Percentiles rank a stretch among this genome's conserved stretches.
phyloP scores from a whole-genome alignment of 2,797 vertebrate genomes.

The Alcedo quadribrachys region DNA sequence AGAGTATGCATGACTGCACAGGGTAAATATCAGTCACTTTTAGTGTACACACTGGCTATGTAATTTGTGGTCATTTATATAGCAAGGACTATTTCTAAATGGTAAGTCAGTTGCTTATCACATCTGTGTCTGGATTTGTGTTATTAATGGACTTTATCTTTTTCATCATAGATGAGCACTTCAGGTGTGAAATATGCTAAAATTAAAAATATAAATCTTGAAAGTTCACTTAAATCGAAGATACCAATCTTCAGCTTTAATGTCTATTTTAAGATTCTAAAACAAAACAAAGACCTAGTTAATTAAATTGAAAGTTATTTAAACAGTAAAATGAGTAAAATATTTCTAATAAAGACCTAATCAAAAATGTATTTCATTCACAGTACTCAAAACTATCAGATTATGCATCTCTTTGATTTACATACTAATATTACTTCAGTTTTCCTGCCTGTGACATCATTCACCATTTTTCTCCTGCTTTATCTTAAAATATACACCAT shows the following conservation, averaged over 20 bases:
- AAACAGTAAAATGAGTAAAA: constrained; percentile 1
- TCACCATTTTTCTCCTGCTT: background rate
- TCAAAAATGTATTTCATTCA: background rate
- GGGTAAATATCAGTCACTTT: constrained; percentile 25
- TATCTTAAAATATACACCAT: background rate
- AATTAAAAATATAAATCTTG: constrained; percentile 29
- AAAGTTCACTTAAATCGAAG: background rate
- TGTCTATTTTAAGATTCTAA: background rate
- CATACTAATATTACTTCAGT: fast-evolving
- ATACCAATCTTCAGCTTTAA: background rate
- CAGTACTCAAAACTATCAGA: background rate
- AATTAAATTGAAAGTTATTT: background rate
- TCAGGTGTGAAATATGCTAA: background rate
- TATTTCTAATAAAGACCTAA: background rate
- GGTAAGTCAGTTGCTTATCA: background rate
- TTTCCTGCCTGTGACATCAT: background rate
- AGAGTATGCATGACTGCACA: background rate
- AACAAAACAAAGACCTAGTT: background rate
- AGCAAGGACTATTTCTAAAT: background rate
- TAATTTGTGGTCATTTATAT: constrained; percentile 11
- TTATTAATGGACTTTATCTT: background rate
- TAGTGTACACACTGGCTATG: background rate
- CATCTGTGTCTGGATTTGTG: background rate
- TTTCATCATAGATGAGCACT: background rate
- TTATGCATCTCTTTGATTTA: background rate